Evolutionary conservation across 2,113 vertebrate genomes (phyloP).

Genomic region (Edolisoma coerulescens): DNA sequence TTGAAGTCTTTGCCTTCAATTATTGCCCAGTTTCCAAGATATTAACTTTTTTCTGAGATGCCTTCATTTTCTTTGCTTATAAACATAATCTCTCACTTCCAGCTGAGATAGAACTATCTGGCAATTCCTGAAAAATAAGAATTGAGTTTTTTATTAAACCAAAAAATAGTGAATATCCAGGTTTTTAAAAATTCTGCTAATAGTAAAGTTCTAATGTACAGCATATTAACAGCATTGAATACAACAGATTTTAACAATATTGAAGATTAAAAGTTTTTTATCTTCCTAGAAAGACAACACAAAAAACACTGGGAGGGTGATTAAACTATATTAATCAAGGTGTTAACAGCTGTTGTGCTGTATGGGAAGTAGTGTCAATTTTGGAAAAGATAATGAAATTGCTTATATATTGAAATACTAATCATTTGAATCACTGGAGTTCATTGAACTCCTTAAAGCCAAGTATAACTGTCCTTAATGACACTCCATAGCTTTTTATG

Average conservation of each 20-base stretch:
- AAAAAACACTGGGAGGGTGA: not conserved
- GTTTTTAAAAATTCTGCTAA: not conserved
- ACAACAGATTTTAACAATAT: not conserved
- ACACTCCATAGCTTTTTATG: fast-evolving
- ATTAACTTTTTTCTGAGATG: not conserved
- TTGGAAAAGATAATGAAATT: not conserved
- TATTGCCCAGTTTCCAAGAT: not conserved
- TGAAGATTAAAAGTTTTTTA: not conserved
- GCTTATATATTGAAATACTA: not conserved
- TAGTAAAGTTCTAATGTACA: not conserved
- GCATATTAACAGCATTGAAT: not conserved
- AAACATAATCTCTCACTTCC: not conserved
- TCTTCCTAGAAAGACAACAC: not conserved
- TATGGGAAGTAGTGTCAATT: not conserved
- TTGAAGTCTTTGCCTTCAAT: not conserved
- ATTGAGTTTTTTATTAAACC: not conserved
- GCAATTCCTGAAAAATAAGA: not conserved
- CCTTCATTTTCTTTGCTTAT: not conserved
- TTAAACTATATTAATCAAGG: not conserved
- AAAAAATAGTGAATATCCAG: not conserved
- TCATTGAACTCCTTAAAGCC: not conserved
- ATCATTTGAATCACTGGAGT: not conserved
- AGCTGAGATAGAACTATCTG: not conserved
- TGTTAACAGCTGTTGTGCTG: not conserved
- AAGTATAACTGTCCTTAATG: not conserved